Evolutionary conservation across 2,888 invertebrate species (phyloP).

Genomic region (Lymantria dispar): DNA sequence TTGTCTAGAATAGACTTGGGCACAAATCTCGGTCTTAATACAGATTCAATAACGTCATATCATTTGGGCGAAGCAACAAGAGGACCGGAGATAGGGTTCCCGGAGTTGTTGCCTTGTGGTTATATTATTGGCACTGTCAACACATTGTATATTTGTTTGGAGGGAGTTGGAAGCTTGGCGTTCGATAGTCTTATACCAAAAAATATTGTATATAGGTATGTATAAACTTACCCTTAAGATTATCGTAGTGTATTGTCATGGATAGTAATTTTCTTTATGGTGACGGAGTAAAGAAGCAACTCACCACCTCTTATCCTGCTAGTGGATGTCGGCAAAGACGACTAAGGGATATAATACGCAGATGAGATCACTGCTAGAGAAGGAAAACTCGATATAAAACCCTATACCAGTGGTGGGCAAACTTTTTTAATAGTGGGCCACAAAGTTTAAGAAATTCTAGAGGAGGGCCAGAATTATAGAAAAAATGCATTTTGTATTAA

Average conservation of each 20-base stretch:
- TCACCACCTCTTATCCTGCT: no score
- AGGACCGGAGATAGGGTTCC: constrained; percentile 90
- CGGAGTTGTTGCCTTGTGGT: constrained; percentile 96
- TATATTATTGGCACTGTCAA: constrained; percentile 95
- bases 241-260: not conserved
- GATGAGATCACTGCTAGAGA: no score
- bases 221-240: not conserved
- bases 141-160: constrained; percentile 94
- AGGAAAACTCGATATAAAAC: no score
- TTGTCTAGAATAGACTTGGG: constrained; percentile 95
- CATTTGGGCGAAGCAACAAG: constrained; percentile 95
- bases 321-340: no score
- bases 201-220: constrained; percentile 94
- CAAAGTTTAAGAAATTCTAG: no score
- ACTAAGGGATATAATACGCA: no score
- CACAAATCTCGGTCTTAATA: constrained; percentile 90
- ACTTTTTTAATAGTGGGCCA: no score
- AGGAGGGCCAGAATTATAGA: no score
- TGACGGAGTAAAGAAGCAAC: no score
- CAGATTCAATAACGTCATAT: constrained; percentile 96
- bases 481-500: no score
- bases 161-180: constrained; percentile 92
- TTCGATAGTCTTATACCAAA: constrained; percentile 98
- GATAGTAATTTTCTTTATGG: not conserved
- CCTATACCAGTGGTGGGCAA: no score